Conservation (phyloP, 1,140 invertebrate genomes). For the Solen grandis region DNA sequence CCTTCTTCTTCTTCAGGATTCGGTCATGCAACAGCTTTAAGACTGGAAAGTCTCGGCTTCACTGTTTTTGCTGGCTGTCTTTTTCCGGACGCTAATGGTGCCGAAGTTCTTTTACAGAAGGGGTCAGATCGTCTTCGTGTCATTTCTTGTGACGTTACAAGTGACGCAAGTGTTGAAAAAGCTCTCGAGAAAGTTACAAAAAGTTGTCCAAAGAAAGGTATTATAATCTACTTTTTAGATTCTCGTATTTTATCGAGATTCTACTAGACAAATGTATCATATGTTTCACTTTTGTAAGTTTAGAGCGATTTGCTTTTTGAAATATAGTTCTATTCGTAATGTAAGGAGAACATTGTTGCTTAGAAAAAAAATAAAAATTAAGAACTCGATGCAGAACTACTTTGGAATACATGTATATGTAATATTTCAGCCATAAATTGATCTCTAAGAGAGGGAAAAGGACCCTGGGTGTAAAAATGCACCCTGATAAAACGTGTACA, state of each 20-base stretch:
- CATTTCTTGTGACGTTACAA: constrained; percentile 65
- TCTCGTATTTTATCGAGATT: not conserved
- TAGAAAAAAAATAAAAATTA: too few relatives aligned
- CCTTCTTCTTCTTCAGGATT: too few relatives aligned
- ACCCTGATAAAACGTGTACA: too few relatives aligned
- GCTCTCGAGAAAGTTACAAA: constrained; percentile 52
- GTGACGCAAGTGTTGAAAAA: constrained; percentile 56
- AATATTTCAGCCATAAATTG: too few relatives aligned
- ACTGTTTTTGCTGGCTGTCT: constrained; percentile 86
- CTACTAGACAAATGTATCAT: not conserved
- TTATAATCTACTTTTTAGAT: not conserved
- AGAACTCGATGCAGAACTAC: too few relatives aligned
- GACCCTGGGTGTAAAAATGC: too few relatives aligned
- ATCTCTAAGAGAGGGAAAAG: too few relatives aligned
- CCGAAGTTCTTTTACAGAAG: constrained; percentile 68
- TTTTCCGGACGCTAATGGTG: constrained; percentile 80
- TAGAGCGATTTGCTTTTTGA: too few relatives aligned
- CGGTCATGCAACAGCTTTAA: constrained; percentile 77
- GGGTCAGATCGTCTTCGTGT: constrained; percentile 65
- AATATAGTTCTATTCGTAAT: too few relatives aligned
- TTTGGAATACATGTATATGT: too few relatives aligned
- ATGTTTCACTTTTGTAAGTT: not conserved
- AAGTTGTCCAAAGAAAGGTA: constrained; percentile 56
- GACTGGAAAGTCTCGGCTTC: constrained; percentile 78
- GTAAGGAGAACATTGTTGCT: too few relatives aligned